Evolutionary conservation across 1,140 invertebrate genomes (phyloP).

Genomic region (Oncopeltus fasciatus): DNA sequence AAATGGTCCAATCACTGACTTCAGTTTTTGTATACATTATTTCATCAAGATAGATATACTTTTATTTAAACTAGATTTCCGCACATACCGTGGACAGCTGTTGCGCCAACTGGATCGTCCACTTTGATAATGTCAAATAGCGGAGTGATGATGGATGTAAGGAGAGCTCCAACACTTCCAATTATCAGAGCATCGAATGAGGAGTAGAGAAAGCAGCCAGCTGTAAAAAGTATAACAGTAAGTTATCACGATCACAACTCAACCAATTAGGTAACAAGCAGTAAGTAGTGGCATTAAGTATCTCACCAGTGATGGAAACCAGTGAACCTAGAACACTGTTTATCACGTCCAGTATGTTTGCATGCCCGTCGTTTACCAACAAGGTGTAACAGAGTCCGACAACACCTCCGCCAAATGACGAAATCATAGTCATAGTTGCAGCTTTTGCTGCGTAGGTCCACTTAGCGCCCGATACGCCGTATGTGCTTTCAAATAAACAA

Average conservation of each 20-base stretch:
- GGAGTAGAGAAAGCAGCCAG: constrained; percentile 73
- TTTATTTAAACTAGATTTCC: too few species aligned
- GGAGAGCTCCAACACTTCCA: constrained; percentile 58
- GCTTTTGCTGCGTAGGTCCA: constrained; percentile 80
- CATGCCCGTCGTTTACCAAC: constrained; percentile 49
- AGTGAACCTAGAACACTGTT: constrained; percentile 77
- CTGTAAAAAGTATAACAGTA: too few species aligned
- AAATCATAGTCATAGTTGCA: constrained; percentile 76
- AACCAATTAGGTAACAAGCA: neutral
- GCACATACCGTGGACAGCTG: constrained; percentile 74
- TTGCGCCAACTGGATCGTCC: constrained; percentile 84
- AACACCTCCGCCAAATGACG: constrained; percentile 73
- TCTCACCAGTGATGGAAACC: constrained; percentile 71
- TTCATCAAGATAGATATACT: too few species aligned
- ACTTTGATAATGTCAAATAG: constrained; percentile 60
- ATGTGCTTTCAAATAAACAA: constrained; percentile 45
- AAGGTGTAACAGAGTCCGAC: constrained; percentile 54
- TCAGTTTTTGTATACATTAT: too few species aligned
- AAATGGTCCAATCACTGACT: too few species aligned
- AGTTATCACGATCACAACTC: too few species aligned
- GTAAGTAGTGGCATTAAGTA: neutral
- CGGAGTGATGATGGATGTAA: constrained; percentile 53
- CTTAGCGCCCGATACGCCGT: constrained; percentile 54
- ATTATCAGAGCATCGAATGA: constrained; percentile 76
- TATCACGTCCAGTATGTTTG: constrained; percentile 72